These are phyloP conservation scores for Nyleta sp. DNA, from an alignment of 2,888 invertebrate species.

Conservation along the genomic window DNA sequence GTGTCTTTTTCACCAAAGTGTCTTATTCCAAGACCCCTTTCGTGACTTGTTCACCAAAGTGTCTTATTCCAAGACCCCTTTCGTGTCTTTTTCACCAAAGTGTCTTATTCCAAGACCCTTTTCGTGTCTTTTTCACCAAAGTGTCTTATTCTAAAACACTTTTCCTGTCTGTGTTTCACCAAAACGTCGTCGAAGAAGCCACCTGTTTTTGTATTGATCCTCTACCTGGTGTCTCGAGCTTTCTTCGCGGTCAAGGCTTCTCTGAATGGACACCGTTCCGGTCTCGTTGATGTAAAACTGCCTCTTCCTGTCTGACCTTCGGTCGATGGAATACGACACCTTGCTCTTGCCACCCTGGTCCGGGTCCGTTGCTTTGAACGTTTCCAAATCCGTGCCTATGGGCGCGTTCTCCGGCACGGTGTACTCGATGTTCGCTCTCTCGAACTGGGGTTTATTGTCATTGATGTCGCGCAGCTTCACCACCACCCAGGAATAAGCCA, in stretches of 20 bases:
- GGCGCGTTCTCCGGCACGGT: constrained; percentile 96
- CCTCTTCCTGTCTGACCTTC: constrained; percentile 95
- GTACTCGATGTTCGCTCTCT: constrained; percentile 96
- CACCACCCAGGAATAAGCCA: constrained; percentile 97
- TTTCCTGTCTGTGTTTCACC: too few relatives aligned
- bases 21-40: too few relatives aligned
- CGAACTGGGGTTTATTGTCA: constrained; percentile 98
- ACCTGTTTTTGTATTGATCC: too few relatives aligned
- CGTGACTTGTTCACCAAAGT: too few relatives aligned
- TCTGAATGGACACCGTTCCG: constrained; percentile 97
- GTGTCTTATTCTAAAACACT: too few relatives aligned
- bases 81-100: too few relatives aligned
- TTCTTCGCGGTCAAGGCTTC: constrained; percentile 96
- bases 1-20: too few relatives aligned
- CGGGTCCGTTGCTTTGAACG: constrained; percentile 97
- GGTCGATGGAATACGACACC: constrained; percentile 95
- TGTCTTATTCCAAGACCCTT: too few relatives aligned
- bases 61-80: too few relatives aligned
- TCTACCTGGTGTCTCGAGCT: constrained; percentile 96
- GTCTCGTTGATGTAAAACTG: constrained; percentile 98
- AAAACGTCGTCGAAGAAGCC: too few relatives aligned
- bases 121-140: too few relatives aligned
- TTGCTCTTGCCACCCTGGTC: constrained; percentile 97
- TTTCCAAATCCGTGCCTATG: constrained; percentile 94
- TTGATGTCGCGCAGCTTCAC: constrained; percentile 97